phyloP scores from a whole-genome alignment of 1,140 invertebrate genomes.

The Camponotus floridanus region DNA sequence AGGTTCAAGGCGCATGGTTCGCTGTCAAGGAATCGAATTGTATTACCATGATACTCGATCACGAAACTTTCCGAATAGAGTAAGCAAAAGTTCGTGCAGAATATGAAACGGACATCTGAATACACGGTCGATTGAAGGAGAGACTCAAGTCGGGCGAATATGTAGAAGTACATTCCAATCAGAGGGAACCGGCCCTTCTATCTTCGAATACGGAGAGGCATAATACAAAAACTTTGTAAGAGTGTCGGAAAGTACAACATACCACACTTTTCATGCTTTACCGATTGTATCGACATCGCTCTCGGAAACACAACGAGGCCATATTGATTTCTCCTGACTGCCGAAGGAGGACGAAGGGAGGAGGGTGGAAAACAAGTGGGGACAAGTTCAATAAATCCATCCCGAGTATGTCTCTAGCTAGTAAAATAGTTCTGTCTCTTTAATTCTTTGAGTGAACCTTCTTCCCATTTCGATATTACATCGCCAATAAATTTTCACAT shows the following conservation, averaged over 20 bases:
- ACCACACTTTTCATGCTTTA: conserved; percentile 63
- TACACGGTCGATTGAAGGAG: conserved; percentile 34
- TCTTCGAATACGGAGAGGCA: not conserved
- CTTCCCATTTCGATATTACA: conserved; percentile 39
- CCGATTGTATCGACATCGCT: conserved; percentile 56
- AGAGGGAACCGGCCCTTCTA: not conserved
- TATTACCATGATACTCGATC: conserved; percentile 31
- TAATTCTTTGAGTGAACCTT: conserved; percentile 5
- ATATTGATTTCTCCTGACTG: conserved; percentile 58
- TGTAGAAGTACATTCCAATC: conserved; percentile 32
- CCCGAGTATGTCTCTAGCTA: not conserved
- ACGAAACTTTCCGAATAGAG: conserved; percentile 9
- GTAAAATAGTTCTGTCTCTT: conserved; percentile 7
- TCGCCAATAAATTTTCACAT: conserved; percentile 14
- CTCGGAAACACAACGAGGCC: conserved; percentile 14
- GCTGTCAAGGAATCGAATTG: not conserved
- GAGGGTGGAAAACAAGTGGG: not conserved
- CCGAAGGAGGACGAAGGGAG: conserved; percentile 11
- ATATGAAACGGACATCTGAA: conserved; percentile 42
- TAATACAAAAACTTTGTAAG: conserved; percentile 59
- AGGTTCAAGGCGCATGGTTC: not conserved
- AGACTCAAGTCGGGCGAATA: not conserved
- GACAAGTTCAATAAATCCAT: conserved; percentile 36
- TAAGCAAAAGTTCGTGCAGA: conserved; percentile 36
- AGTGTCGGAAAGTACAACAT: conserved; percentile 11